These are phyloP conservation scores for Drosophila bipectinata DNA, from an alignment of 1,140 invertebrate genomes.

Conservation along the genomic window DNA sequence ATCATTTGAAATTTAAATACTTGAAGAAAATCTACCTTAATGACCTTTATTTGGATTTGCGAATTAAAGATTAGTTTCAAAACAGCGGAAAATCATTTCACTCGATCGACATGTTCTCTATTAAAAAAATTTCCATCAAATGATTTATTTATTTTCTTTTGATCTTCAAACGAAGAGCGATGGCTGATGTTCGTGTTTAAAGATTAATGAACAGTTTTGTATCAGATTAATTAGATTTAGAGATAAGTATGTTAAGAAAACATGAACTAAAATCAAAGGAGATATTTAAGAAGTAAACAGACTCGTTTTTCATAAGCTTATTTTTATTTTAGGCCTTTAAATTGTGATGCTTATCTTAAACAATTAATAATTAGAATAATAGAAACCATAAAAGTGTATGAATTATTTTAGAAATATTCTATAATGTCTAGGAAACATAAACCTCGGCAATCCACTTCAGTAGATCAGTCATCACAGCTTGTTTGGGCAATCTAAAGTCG, in stretches of 20 bases:
- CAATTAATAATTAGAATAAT: neutral
- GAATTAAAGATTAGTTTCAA: no score
- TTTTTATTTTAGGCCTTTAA: neutral
- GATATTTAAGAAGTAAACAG: no score
- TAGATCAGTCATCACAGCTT: constrained; percentile 94
- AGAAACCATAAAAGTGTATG: neutral
- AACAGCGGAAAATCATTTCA: constrained; percentile 7
- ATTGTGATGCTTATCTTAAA: neutral
- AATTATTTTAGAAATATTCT: neutral
- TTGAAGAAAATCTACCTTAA: neutral
- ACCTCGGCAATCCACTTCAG: constrained; percentile 89
- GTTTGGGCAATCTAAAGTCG: constrained; percentile 91
- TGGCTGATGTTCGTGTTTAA: constrained; percentile 7
- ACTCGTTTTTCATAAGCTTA: neutral
- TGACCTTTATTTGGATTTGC: neutral
- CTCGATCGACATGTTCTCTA: constrained; percentile 1
- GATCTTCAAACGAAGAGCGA: constrained; percentile 37
- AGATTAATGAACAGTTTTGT: constrained; percentile 33
- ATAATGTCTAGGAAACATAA: constrained; percentile 40
- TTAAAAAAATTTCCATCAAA: constrained; percentile 19
- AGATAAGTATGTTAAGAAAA: constrained; percentile 18
- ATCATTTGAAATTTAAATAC: neutral
- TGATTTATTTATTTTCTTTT: constrained; percentile 38
- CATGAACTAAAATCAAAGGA: constrained; percentile 6
- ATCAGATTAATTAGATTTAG: constrained; percentile 8